phyloP scores from a whole-genome alignment of 2,113 vertebrate species.

The Myiozetetes cayanensis region DNA sequence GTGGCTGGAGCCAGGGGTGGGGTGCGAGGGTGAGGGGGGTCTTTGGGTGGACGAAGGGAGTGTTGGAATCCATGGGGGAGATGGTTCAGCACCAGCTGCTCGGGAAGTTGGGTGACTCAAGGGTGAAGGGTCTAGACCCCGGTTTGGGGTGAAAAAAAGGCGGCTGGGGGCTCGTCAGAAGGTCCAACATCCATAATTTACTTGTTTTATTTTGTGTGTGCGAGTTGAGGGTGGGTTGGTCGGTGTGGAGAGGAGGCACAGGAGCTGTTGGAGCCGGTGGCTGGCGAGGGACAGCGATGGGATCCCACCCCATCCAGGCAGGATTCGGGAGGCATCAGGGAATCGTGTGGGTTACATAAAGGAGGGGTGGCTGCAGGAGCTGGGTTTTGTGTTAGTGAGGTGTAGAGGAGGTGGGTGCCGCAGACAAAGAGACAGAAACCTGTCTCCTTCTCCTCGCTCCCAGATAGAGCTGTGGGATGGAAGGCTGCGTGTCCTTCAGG shows the following conservation, averaged over 20 bases:
- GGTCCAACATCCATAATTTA: rapidly evolving
- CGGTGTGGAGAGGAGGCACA: not conserved
- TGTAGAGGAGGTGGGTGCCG: not conserved
- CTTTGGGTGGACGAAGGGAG: not conserved
- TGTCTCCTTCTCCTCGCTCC: not conserved
- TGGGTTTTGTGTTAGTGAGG: not conserved
- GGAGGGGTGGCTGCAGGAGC: not conserved
- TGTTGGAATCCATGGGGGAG: rapidly evolving
- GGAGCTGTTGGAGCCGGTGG: not conserved
- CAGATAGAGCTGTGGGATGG: not conserved
- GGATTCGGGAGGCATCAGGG: not conserved
- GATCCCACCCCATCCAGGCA: not conserved
- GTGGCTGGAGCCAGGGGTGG: rapidly evolving
- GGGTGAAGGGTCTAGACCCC: rapidly evolving
- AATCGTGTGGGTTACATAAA: not conserved
- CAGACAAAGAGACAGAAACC: not conserved
- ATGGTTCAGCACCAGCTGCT: rapidly evolving
- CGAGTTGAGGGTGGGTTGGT: not conserved
- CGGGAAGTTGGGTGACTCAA: not conserved
- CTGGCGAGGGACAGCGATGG: rapidly evolving
- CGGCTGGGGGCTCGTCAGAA: not conserved
- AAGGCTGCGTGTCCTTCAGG: not conserved
- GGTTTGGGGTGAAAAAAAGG: not conserved
- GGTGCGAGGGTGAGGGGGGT: rapidly evolving
- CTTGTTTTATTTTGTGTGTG: rapidly evolving